These are phyloP conservation scores for Pangasianodon hypophthalmus DNA, from an alignment of 2,113 vertebrate species.

Conservation along the genomic window DNA sequence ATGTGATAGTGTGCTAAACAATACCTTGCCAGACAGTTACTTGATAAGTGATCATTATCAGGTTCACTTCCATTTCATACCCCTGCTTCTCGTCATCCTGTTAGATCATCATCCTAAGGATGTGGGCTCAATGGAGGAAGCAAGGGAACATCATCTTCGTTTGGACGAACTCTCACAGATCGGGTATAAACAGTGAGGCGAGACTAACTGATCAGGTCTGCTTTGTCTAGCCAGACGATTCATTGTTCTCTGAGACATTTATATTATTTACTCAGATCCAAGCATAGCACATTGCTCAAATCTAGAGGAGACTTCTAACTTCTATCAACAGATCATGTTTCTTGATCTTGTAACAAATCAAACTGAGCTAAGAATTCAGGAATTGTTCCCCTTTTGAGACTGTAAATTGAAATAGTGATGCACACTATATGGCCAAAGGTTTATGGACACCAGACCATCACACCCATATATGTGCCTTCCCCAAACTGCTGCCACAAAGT, in stretches of 20 bases:
- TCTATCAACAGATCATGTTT: neutral
- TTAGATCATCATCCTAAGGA: neutral
- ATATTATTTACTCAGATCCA: neutral
- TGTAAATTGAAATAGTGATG: neutral
- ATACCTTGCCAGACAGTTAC: neutral
- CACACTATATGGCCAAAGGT: neutral
- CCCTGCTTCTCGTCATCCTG: too few species aligned
- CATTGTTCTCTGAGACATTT: neutral
- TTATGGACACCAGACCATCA: neutral
- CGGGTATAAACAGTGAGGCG: neutral
- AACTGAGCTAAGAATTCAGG: neutral
- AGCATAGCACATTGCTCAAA: neutral
- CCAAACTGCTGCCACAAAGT: neutral
- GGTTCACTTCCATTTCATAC: neutral
- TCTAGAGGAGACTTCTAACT: neutral
- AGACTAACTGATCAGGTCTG: neutral
- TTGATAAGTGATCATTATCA: neutral
- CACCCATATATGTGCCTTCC: too few species aligned
- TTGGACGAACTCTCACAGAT: neutral
- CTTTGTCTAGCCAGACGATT: neutral
- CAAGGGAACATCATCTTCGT: neutral
- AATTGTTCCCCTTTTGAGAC: neutral
- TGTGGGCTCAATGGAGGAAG: neutral
- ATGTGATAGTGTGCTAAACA: neutral
- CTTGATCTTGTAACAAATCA: neutral